Base-by-base conservation (phyloP, 2,113 vertebrate species). In the Bubalus kerabau region DNA sequence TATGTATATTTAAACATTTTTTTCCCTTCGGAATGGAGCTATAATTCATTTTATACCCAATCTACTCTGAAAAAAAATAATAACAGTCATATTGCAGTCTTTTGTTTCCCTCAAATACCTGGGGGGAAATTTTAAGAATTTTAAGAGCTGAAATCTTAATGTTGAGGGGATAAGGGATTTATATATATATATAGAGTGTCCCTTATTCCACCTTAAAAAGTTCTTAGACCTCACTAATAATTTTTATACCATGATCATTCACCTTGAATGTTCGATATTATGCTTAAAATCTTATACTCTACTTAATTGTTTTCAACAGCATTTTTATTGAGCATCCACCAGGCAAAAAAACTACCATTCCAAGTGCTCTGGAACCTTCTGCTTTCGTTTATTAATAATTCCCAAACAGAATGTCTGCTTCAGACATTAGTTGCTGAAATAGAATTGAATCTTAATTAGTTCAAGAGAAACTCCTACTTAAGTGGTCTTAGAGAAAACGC, bases 391-490 rank as follows among this genome's bases (percentile, higher is more conserved):
- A 97, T 98, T 97, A 98, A 98, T 97, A 98, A 97, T 95, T 97
- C 96, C 97, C 94, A 88, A 97, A 94, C 88, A 97, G 86, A 96
- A 91, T 91, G 86, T 96, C 95, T 95, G 95, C 91, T 94, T 95
- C 97, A 87, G 84, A 98, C 94, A 91, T 94, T 97, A 96, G 97
- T 92, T 96, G 91, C 90, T 90, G 96, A 98, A 98, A 97, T 96
- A 93, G 95, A 98, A 98, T 93, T 62, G 94, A 97, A 97, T 97
- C 95, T 98, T 98, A 97, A 98, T 98, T 98, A 97, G 97, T 86
- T 97, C 64, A 96, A 97, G 97, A 96, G 97, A 96, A 98, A 97
- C 88, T 96, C 82, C 82, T 93, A 52, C 97, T 87, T 98, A 98
- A 97, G 97, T 97, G 96, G 91, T 98, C 96, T 98, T 95, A 90